phyloP scores from a whole-genome alignment of 2,888 invertebrate species.

The Morinoia aosen region DNA sequence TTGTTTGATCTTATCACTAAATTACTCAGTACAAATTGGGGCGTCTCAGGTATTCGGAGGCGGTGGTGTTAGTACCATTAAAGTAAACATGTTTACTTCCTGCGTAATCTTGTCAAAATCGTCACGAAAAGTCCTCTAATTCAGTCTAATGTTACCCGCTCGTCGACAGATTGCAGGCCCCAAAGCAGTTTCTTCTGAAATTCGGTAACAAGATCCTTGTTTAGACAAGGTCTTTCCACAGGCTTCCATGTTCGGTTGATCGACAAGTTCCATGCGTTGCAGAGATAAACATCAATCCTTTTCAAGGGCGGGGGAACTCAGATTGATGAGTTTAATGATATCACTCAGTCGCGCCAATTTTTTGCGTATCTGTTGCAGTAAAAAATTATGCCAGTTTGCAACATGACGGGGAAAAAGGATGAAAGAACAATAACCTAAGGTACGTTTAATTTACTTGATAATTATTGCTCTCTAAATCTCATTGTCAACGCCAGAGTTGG shows the following conservation, averaged over 20 bases:
- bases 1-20: constrained; percentile 46
- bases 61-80: constrained; percentile 38
- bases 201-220: constrained; percentile 49
- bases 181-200: not conserved
- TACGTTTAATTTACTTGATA: not conserved
- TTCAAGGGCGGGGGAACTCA: not conserved
- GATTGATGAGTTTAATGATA: not conserved
- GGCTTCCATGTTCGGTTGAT: constrained; percentile 13
- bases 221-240: constrained; percentile 25
- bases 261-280: not conserved
- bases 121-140: constrained; percentile 40
- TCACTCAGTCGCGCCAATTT: not conserved
- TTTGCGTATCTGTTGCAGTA: not conserved
- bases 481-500: not conserved
- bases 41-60: constrained; percentile 43
- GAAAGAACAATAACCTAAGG: not conserved
- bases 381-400: not conserved
- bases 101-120: constrained; percentile 45
- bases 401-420: not conserved
- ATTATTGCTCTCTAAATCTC: not conserved
- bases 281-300: constrained; percentile 2
- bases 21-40: constrained; percentile 38
- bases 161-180: not conserved
- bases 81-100: constrained; percentile 36
- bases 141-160: constrained; percentile 18